Evolutionary conservation across 2,797 vertebrate species (phyloP), one percentile per base, ranked within the genome.

Genomic region (Scleropages formosus): DNA sequence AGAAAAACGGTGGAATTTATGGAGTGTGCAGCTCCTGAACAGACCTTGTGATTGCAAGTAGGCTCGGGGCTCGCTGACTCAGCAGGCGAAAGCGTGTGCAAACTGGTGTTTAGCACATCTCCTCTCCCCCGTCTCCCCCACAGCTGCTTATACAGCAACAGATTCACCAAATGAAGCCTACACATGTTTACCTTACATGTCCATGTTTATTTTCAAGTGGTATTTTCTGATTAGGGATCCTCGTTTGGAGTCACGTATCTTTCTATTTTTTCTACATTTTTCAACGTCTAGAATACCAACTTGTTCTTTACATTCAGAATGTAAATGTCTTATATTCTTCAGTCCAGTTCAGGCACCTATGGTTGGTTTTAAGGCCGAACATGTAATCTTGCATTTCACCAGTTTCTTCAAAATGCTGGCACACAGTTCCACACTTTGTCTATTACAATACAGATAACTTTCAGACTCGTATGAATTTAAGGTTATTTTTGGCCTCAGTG

Each of bases 61-160:
- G 44, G 64, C 9, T 22, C 22, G 64, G 58, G 56, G 46, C 26
- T 79, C 6, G 74, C 75, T 70, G 75, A 76, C 22, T 76, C 71
- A 69, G 75, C 78, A 79, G 70, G 49, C 22, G 1, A 46, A 69
- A 69, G 53, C 20, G 15, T 73, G 72, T 66, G 67, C 74, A 74
- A 74, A 76, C 67, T 59, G 72, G 13, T 51, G 39, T 75, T 75
- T 31, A 47, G 15, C 61, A 15, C 24, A n/a, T n/a, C n/a, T 13
- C 66, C 59, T 20, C 1, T 62, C 16, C 47, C 63, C 59, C 63
- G 53, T 68, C 65, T n/a, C 74, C 65, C 59, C 61, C 56, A 78
- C 78, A 73, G 74, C 63, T 76, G 81, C 82, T 78, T 77, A 81
- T 76, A 78, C 44, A 72, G 80, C 59, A 82, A 78, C 81, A 26